Evolutionary conservation across 2,797 vertebrate species (phyloP).

Genomic region (Columba guinea): DNA sequence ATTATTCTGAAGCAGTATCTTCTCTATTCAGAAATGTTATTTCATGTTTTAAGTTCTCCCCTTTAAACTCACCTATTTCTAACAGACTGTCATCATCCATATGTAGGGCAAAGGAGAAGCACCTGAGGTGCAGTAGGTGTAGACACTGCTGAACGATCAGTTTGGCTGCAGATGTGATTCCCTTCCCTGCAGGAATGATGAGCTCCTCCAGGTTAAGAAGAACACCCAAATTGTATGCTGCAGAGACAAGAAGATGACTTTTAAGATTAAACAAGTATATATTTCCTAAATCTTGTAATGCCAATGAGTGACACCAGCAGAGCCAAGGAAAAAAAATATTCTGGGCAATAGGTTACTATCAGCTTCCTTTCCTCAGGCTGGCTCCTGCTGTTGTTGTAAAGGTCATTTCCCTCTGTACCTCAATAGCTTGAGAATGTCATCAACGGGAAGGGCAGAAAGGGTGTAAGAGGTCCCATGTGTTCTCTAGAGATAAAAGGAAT

Average conservation of each 20-base stretch:
- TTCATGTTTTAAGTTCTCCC: background rate
- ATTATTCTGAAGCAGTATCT: background rate
- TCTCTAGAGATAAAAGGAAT: background rate
- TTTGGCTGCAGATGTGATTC: background rate
- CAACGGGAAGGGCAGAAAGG: background rate
- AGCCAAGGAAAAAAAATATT: background rate
- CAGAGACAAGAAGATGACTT: background rate
- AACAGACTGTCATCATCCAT: conserved; percentile 45
- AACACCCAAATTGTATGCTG: conserved; percentile 5
- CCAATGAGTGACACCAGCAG: background rate
- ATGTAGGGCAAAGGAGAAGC: background rate
- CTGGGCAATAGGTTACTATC: background rate
- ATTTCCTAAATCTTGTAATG: background rate
- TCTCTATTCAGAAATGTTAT: background rate
- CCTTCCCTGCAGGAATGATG: conserved; percentile 11
- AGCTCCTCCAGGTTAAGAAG: conserved; percentile 46
- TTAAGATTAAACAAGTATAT: background rate
- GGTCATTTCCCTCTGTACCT: background rate
- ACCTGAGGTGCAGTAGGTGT: background rate
- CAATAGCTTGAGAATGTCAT: background rate
- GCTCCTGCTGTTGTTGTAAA: background rate
- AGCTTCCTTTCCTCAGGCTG: background rate
- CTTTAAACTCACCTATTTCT: conserved; percentile 39
- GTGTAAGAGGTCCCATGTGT: background rate
- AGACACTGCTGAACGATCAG: conserved; percentile 35